phyloP scores from a whole-genome alignment of 1,140 invertebrate genomes.

The Anastatus disparis region DNA sequence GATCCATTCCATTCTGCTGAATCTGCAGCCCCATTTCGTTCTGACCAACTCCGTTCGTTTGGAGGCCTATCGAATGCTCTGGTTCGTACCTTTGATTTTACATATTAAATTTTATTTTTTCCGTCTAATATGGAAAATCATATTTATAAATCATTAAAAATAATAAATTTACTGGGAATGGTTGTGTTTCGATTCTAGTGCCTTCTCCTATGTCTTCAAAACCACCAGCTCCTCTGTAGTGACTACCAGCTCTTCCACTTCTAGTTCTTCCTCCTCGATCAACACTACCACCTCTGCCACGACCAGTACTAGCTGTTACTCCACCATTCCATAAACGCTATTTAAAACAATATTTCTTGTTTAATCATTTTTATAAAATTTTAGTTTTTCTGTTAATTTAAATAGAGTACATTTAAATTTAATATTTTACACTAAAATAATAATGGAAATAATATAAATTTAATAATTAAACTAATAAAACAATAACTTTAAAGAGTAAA shows the following conservation, averaged over 20 bases:
- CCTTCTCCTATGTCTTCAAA: constrained; percentile 68
- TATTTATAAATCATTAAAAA: constrained; percentile 11
- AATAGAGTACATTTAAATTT: background rate
- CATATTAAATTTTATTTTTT: constrained; percentile 25
- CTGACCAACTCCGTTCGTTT: constrained; percentile 69
- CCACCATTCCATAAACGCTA: constrained; percentile 64
- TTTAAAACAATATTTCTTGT: too few species aligned
- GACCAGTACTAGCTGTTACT: constrained; percentile 56
- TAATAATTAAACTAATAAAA: background rate
- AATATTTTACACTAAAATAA: background rate
- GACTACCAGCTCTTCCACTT: constrained; percentile 69
- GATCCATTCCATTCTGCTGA: constrained; percentile 71
- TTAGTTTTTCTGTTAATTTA: too few species aligned
- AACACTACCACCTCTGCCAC: constrained; percentile 72
- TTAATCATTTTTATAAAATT: too few species aligned
- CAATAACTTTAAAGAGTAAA: background rate
- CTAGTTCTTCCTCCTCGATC: constrained; percentile 68
- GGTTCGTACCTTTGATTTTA: constrained; percentile 53
- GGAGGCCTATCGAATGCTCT: constrained; percentile 63
- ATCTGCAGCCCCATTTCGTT: constrained; percentile 73
- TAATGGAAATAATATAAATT: background rate
- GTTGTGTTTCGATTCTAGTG: constrained; percentile 58
- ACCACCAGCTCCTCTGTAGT: constrained; percentile 68
- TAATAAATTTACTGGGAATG: constrained; percentile 55
- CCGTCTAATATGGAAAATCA: background rate